Evolutionary conservation across 2,888 invertebrate genomes (phyloP).

Genomic region (Plusia festucae): DNA sequence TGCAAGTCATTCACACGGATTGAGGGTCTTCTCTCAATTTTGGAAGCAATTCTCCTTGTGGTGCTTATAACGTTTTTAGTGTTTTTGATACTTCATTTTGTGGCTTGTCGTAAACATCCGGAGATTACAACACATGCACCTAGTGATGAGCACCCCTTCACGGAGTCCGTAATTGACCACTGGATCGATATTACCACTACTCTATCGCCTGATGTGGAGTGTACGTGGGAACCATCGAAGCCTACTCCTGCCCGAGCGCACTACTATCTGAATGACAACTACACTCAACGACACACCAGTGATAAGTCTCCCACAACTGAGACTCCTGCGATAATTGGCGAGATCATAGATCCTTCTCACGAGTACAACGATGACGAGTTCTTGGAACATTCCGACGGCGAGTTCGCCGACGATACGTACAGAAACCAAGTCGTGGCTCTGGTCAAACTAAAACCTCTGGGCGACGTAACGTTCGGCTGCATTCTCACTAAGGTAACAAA

Average conservation of each 20-base stretch:
- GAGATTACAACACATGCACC: not conserved
- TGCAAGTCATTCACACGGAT: conserved; percentile 77
- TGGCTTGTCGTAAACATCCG: conserved; percentile 61
- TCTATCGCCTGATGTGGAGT: conserved; percentile 59
- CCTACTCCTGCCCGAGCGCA: conserved; percentile 67
- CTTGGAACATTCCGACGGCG: conserved; percentile 54
- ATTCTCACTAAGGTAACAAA: conserved; percentile 72
- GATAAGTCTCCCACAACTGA: conserved; percentile 7
- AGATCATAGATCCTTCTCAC: conserved; percentile 10
- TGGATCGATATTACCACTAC: too few species aligned
- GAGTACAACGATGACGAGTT: conserved; percentile 30
- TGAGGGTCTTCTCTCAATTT: conserved; percentile 68
- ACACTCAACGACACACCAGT: not conserved
- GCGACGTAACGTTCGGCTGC: conserved; percentile 76
- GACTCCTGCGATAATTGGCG: not conserved
- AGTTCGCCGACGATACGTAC: conserved; percentile 46
- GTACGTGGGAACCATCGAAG: conserved; percentile 76
- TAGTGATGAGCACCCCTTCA: too few species aligned
- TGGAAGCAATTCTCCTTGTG: conserved; percentile 70
- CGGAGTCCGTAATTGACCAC: too few species aligned
- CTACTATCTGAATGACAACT: conserved; percentile 62
- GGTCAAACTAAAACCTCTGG: conserved; percentile 70
- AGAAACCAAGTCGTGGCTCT: conserved; percentile 68
- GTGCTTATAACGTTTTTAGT: conserved; percentile 69
- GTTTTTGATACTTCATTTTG: conserved; percentile 75